Conservation (phyloP, 2,113 vertebrate species). For the Syrrhaptes paradoxus region DNA sequence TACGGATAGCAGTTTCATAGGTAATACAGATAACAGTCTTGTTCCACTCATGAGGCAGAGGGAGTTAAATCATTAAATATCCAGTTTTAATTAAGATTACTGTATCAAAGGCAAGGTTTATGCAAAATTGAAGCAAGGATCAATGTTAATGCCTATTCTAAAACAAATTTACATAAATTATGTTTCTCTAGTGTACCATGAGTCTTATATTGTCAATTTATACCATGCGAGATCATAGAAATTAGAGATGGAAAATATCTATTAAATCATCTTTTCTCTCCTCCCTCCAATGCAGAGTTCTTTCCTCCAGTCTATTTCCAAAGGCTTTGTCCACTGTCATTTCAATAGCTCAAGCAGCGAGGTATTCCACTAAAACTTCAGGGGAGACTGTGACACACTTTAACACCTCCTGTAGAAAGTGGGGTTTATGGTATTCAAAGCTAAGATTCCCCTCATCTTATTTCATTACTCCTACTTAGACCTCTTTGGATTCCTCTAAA, state of each 20-base stretch:
- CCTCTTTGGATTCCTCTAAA: slow-evolving; percentile 24
- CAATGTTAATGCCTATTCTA: slow-evolving; percentile 64
- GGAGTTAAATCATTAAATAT: slow-evolving; percentile 67
- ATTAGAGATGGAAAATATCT: slow-evolving; percentile 1
- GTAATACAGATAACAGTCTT: slow-evolving; percentile 35
- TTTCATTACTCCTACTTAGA: slow-evolving; percentile 47
- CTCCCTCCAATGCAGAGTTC: background rate
- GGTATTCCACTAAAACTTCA: background rate
- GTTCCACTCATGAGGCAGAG: slow-evolving; percentile 9
- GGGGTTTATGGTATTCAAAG: background rate
- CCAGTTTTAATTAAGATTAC: slow-evolving; percentile 69
- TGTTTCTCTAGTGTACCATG: background rate
- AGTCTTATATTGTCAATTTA: slow-evolving; percentile 49
- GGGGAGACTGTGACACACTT: background rate
- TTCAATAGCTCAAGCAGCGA: background rate
- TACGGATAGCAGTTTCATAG: background rate
- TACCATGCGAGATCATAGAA: slow-evolving; percentile 16
- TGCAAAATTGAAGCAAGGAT: slow-evolving; percentile 51
- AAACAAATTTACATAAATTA: slow-evolving; percentile 70
- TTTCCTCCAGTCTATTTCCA: background rate
- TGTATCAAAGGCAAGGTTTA: slow-evolving; percentile 70
- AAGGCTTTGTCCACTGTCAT: background rate
- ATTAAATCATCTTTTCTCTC: slow-evolving; percentile 1
- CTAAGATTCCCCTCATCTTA: slow-evolving; percentile 4
- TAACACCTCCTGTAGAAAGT: background rate